phyloP scores from a whole-genome alignment of 2,113 vertebrate species.

The Boleophthalmus pectinirostris region DNA sequence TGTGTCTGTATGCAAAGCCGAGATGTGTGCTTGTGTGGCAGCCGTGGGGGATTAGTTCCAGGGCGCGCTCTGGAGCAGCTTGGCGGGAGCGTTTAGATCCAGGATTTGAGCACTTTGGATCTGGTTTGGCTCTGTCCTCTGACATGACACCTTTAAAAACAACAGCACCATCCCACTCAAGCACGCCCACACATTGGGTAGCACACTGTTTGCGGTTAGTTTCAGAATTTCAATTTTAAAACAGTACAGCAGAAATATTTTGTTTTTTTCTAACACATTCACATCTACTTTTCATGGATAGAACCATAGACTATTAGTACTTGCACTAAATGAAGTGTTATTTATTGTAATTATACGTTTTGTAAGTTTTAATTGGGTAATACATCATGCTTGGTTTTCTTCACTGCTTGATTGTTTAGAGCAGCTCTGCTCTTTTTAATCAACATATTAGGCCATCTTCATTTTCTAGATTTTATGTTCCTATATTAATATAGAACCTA shows the following conservation, averaged over 20 bases:
- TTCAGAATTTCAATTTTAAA: not conserved
- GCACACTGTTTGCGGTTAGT: not conserved
- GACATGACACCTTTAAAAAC: not conserved
- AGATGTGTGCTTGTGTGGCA: constrained; percentile 10
- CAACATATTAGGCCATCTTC: too few relatives aligned
- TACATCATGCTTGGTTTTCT: too few relatives aligned
- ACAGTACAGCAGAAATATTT: not conserved
- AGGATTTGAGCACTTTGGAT: constrained; percentile 61
- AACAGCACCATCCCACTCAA: not conserved
- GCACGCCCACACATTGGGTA: not conserved
- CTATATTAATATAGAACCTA: too few relatives aligned
- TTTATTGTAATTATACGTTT: not conserved
- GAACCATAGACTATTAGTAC: too few relatives aligned
- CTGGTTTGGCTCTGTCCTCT: constrained; percentile 32
- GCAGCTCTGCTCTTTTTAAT: too few relatives aligned
- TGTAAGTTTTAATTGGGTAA: too few relatives aligned
- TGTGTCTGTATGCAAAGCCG: constrained; percentile 11
- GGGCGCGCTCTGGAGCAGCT: constrained; percentile 52
- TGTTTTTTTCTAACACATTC: not conserved
- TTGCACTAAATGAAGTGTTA: too few relatives aligned
- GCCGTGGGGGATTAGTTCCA: constrained; percentile 67
- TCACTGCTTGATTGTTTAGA: too few relatives aligned
- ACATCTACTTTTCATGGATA: not conserved
- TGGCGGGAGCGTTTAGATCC: constrained; percentile 57
- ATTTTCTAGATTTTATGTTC: too few relatives aligned